Evolutionary conservation across 1,140 invertebrate genomes (phyloP), one percentile per base, ranked within the genome.

Genomic region (Ostrea denselamellosa): DNA sequence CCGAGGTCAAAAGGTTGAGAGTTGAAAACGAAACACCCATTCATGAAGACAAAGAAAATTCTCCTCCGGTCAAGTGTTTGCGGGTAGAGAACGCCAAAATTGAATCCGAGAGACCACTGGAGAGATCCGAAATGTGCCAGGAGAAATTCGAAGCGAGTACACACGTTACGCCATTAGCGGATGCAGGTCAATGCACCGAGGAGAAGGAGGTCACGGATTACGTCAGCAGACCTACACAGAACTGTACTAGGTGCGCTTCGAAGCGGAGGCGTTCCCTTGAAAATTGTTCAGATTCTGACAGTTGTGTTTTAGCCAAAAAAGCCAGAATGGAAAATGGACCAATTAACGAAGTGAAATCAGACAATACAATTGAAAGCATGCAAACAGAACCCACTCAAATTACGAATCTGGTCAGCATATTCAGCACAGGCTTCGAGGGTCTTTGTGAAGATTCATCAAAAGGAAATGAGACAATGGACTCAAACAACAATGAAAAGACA

Each of bases 351-450:
- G 90, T 90, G 14, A 85, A 88, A 25, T 51, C 68, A 14, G 86
- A 89, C 12, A 84, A 86, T 83, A 62, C 65, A 25, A 83, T 54
- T 8, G 89, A 92, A 87, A 77, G 86, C n/a, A 92, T 93, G 91
- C 91, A 93, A 54, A 91, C 90, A 1, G 93, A 93, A 86, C 89
- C 90, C 17, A 71, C 90, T 51, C 93, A 94, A 89, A 92, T 94
- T 17, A 90, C 91, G 25, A 93, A 88, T 84, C 87, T 94, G 25
- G 93, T 94, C 83, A 92, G 88, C 87, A 94, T 94, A 90, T 94
- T 94, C 84, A 93, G 92, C 88, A 87, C 92, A 0, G 92, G 93
- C 22, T 94, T 94, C 86, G 90, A 89, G 4, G 93, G 93, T 83
- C 88, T 94, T 17, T 93, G 92, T 88, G 85, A 77, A 54, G 56